phyloP scores from a whole-genome alignment of 1,140 invertebrate species.

The Melipona quadrifasciata region DNA sequence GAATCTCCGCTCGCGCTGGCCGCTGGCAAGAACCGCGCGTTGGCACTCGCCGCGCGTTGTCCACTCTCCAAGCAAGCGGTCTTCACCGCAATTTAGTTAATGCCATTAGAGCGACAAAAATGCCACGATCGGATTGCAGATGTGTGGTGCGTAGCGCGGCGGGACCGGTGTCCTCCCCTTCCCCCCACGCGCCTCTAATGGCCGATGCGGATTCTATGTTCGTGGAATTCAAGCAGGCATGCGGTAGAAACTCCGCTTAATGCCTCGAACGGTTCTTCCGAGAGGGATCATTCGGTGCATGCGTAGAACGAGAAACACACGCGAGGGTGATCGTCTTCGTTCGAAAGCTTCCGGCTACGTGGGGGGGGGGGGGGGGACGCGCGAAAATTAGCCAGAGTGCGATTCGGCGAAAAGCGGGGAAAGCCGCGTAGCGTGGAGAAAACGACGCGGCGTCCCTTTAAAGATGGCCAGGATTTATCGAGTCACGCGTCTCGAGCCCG shows the following conservation, averaged over 20 bases:
- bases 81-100: conserved; percentile 55
- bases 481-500: conserved; percentile 27
- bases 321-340: not conserved
- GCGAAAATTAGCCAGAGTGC: conserved; percentile 29
- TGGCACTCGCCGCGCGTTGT: not conserved
- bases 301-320: conserved; percentile 20
- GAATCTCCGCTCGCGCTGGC: not conserved
- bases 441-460: conserved; percentile 22
- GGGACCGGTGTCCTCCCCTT: not conserved
- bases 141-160: conserved; percentile 6
- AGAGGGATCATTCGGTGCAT: conserved; percentile 8
- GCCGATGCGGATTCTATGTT: conserved; percentile 56
- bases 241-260: conserved; percentile 67
- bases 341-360: conserved; percentile 32
- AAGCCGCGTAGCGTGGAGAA: conserved; percentile 11
- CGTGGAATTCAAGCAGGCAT: conserved; percentile 68
- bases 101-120: conserved; percentile 62
- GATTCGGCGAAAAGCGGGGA: too few relatives aligned
- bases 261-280: conserved; percentile 68
- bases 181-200: conserved; percentile 55
- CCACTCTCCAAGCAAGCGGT: not conserved
- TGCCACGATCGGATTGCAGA: conserved; percentile 61
- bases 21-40: conserved; percentile 27
- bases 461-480: conserved; percentile 30
- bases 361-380: not conserved